Evolutionary conservation across 2,888 invertebrate genomes (phyloP).

Genomic region (Drosophila villosipedis): DNA sequence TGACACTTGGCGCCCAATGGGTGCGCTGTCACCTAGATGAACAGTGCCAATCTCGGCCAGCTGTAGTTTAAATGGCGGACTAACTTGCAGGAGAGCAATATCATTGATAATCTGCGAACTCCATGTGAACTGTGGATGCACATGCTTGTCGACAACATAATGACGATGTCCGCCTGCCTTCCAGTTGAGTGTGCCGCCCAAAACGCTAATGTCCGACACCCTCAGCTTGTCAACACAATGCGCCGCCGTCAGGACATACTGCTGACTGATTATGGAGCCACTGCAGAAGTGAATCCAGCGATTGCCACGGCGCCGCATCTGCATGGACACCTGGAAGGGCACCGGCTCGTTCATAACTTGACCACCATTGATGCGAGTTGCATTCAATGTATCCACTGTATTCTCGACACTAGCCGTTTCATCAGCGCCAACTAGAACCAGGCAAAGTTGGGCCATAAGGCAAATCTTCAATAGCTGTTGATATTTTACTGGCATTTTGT

Average conservation of each 20-base stretch:
- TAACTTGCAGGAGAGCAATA: conserved; percentile 81
- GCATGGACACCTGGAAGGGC: conserved; percentile 84
- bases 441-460: conserved; percentile 2
- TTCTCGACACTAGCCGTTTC: not conserved
- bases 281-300: conserved; percentile 84
- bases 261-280: conserved; percentile 81
- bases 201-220: conserved; percentile 66
- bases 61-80: conserved; percentile 72
- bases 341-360: conserved; percentile 68
- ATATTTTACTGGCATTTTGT: conserved; percentile 29
- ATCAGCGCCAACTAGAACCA: not conserved
- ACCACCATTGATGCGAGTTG: conserved; percentile 78
- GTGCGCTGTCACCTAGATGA: conserved; percentile 58
- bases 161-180: conserved; percentile 77
- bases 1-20: conserved; percentile 69
- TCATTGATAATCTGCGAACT: conserved; percentile 77
- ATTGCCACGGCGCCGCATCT: conserved; percentile 59
- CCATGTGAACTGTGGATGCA: conserved; percentile 77
- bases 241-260: conserved; percentile 83
- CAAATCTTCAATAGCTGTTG: conserved; percentile 1
- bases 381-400: not conserved
- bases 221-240: conserved; percentile 80
- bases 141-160: conserved; percentile 62
- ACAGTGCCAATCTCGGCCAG: conserved; percentile 64
- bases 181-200: conserved; percentile 76